Evolutionary conservation across 2,888 invertebrate species (phyloP), one percentile per base, ranked within the genome.

Genomic region (Eupithecia inturbata): DNA sequence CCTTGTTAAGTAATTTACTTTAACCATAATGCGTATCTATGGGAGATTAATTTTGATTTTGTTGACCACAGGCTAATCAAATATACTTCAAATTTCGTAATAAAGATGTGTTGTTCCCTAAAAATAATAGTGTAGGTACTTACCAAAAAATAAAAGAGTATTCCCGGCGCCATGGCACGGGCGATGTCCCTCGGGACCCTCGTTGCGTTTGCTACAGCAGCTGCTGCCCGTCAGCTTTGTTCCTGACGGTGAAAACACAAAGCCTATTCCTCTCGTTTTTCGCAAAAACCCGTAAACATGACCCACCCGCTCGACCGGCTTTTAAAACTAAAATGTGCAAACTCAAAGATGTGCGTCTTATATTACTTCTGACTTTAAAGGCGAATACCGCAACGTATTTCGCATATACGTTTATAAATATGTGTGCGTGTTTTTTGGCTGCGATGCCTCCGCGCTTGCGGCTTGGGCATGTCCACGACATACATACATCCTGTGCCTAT

Each of bases 281-380:
- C 83, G 88, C 82, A 87, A 84, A 88, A 90, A 88, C 89, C 90
- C 87, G 89, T 91, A 84, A 89, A 91, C 92, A 91, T 91, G 90
- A 86, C 91, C 91, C 92, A 92, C 91, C 89, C 92, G 84, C 89
- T 85, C 92, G 91, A 88, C 85, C 91, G 90, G 87, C 91, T 92
- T 92, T 90, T 89, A 88, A 89, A 89, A 94, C 93, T 94, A 92
- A 94, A 91, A 89, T 94, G 93, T 94, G 92, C 93, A 93, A 93
- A 94, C 87, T 89, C 90, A 85, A 93, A 93, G 94, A 94, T 94
- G 94, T 91, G 92, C 91, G 89, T 93, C 94, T 94, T 94, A 94
- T 94, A 94, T 93, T 90, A 94, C 88, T 91, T 93, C 93, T 93
- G 93, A 93, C 89, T 91, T 92, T 93, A 91, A 91, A 90, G 87